A percentile compares a stretch with the other conserved stretches of the same genome.
phyloP scores from a whole-genome alignment of 2,888 invertebrate species.

The Agriopis leucophaearia region DNA sequence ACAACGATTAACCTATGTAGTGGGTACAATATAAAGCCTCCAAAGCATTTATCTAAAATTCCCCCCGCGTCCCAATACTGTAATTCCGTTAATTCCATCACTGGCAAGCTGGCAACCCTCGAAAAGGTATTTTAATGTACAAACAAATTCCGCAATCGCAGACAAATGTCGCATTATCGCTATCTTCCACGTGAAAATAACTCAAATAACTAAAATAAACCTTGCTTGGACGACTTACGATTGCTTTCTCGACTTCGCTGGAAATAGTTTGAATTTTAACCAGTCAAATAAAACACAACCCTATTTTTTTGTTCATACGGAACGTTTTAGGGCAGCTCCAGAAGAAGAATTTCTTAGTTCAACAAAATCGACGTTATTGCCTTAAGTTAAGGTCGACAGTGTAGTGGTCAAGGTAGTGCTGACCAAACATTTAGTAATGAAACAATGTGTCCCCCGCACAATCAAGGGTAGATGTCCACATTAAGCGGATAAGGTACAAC shows the following conservation, averaged over 20 bases:
- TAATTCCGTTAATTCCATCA: constrained; percentile 44
- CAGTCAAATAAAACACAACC: not conserved
- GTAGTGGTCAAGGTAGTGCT: constrained; percentile 49
- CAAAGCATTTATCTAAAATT: constrained; percentile 23
- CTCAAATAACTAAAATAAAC: constrained; percentile 14
- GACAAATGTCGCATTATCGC: constrained; percentile 47
- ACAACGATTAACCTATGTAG: no score
- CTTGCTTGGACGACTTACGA: constrained; percentile 19
- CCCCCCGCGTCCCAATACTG: constrained; percentile 32
- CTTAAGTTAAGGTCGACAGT: constrained; percentile 22
- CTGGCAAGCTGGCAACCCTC: constrained; percentile 39
- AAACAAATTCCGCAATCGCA: constrained; percentile 48
- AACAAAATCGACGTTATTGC: constrained; percentile 24
- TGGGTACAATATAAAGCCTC: not conserved
- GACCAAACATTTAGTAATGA: constrained; percentile 71
- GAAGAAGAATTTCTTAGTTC: constrained; percentile 5
- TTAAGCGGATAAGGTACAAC: constrained; percentile 54
- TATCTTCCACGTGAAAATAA: constrained; percentile 43
- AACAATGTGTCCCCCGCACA: constrained; percentile 65
- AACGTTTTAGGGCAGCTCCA: constrained; percentile 1
- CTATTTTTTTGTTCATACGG: not conserved
- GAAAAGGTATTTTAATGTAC: constrained; percentile 49
- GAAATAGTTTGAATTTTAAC: constrained; percentile 11
- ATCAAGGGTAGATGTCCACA: constrained; percentile 60
- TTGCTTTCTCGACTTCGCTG: not conserved